Percentiles rank a stretch among this genome's conserved stretches.
phyloP scores from a whole-genome alignment of 2,113 vertebrate species.

The Lagenorhynchus albirostris region DNA sequence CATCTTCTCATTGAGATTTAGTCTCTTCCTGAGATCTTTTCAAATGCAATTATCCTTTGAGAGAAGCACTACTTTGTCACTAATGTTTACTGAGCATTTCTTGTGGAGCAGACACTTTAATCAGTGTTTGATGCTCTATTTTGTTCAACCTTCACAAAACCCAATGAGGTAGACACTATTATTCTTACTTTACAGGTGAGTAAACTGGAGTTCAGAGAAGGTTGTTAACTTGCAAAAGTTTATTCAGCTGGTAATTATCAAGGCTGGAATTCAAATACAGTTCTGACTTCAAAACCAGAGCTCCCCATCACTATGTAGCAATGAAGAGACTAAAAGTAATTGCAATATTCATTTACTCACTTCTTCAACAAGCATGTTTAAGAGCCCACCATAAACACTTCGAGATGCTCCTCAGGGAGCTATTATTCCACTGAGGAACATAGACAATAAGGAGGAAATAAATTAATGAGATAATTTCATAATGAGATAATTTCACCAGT shows the following conservation, averaged over 20 bases:
- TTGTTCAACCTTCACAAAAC: constrained; percentile 14
- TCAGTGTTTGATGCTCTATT: neutral
- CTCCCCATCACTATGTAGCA: neutral
- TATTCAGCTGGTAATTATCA: neutral
- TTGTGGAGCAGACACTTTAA: neutral
- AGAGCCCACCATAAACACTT: neutral
- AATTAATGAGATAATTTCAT: neutral
- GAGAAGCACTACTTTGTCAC: neutral
- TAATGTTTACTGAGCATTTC: neutral
- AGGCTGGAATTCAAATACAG: neutral
- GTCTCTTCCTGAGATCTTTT: neutral
- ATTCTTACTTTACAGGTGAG: neutral
- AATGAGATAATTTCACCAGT: neutral
- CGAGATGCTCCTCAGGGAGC: neutral
- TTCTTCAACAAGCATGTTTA: neutral
- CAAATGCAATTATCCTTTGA: neutral
- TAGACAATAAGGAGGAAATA: neutral
- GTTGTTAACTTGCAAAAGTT: neutral
- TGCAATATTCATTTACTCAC: neutral
- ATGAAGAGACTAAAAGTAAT: neutral
- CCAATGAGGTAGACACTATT: neutral
- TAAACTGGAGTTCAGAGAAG: neutral
- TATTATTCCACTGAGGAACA: neutral
- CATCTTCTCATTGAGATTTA: neutral
- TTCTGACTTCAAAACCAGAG: neutral